phyloP scores from a whole-genome alignment of 2,797 vertebrate genomes.

The Sebastes nivosus region DNA sequence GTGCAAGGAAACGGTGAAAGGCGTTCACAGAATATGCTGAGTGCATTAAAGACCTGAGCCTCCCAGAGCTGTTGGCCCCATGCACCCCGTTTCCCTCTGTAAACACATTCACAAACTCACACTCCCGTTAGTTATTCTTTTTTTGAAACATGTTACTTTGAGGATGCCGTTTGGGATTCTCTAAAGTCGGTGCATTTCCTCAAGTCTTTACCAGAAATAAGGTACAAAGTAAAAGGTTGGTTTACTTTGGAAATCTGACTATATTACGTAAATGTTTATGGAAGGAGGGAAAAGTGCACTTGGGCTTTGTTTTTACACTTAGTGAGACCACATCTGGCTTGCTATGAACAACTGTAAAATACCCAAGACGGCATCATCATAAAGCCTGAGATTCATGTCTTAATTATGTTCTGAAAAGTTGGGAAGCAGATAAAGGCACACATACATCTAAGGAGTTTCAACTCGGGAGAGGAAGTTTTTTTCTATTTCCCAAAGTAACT shows the following conservation, averaged over 20 bases:
- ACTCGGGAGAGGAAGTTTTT: not conserved
- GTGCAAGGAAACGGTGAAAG: conserved; percentile 56
- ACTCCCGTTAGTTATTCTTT: not conserved
- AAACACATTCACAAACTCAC: conserved; percentile 43
- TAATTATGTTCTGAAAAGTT: conserved; percentile 2
- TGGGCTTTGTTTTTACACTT: conserved; percentile 17
- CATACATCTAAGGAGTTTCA: not conserved
- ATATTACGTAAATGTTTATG: conserved; percentile 11
- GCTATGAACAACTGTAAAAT: not conserved
- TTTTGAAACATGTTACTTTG: conserved; percentile 11
- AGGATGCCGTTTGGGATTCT: conserved; percentile 1
- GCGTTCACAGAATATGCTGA: conserved; percentile 49
- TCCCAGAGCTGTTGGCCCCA: conserved; percentile 47
- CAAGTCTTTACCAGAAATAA: conserved; percentile 2
- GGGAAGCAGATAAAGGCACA: not conserved
- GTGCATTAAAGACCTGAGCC: conserved; percentile 33
- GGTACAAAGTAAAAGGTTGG: not conserved
- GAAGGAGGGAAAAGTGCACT: conserved; percentile 7
- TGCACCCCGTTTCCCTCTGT: conserved; percentile 39
- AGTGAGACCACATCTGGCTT: conserved; percentile 10
- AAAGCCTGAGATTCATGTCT: not conserved
- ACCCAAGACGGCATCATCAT: not conserved
- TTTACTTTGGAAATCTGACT: conserved; percentile 47
- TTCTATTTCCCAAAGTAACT: not conserved
- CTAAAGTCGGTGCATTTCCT: conserved; percentile 2